Base-by-base conservation (phyloP, 2,797 vertebrate species). In the Acipenser ruthenus region DNA sequence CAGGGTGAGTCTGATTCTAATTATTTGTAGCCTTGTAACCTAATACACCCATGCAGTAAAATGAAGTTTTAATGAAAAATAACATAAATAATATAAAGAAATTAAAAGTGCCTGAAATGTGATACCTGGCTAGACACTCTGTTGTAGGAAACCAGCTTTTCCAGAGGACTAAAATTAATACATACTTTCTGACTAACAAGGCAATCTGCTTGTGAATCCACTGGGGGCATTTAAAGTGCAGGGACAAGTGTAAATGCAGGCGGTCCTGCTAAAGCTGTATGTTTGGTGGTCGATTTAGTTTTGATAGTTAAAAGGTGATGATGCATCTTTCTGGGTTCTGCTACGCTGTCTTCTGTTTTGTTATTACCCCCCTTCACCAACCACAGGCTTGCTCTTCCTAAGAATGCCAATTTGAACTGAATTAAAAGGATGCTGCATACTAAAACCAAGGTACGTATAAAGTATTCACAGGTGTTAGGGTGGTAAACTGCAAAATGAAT, bases 1-100 rank as follows among this genome's bases (percentile, higher is more conserved):
- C 72, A 60, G 68, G 63, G 69, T 51, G 73, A 76, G 72, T 49
- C 71, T 67, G 76, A 77, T 80, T 79, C 73, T 75, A 78, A 63
- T 77, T 77, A 77, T 75, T 70, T 77, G 75, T 75, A 76, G 75
- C 64, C 62, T 70, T 75, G 77, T 80, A 78, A 78, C 69, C 72
- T 72, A 67, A 81, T 71, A 72, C 51, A 58, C 49, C 50, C 47
- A 66, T 47, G 69, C 6, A 71, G 74, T 82, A 80, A 81, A 83
- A 75, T 71, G 65, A 63, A 71, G 65, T 65, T 74, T 81, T 80
- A 80, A 78, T 80, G 74, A 82, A 80, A 73, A 79, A 75, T 77
- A 79, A 56, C 77, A 73, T 77, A 80, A 82, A 81, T 79, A 82
- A 81, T 79, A 78, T 75, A 55, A 61, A 75, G 73, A 67, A 79